Base-by-base conservation (phyloP, 2,888 invertebrate species). In the Drosophila percnosoma region DNA sequence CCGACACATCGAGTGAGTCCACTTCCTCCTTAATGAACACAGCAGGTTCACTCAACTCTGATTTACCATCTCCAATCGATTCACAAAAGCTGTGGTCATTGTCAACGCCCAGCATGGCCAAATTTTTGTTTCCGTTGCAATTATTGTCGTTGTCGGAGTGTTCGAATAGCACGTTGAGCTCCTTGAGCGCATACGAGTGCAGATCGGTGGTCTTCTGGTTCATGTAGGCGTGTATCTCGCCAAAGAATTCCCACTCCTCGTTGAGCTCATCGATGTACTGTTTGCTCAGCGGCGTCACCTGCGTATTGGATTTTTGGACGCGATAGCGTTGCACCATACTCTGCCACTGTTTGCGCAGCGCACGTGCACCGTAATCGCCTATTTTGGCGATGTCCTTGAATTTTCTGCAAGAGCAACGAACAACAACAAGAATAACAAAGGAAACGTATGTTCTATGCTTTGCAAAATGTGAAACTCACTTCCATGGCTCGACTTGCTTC, bases 201-300 rank as follows among this genome's bases (percentile, higher is more conserved):
- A 93, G 75, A 71, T 92, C 92, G 18, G 90, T 89, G 13, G 92
- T 90, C 60, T 91, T 91, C 24, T 90, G 91, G n/a, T 90, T 90
- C 92, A 92, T 92, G 36, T 90, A 93, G 4, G 79, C 77, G 52
- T 92, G 92, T 15, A 92, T 91, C 7, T 87, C 80, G n/a, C 89
- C 86, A 52, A 92, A 92, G 71, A 91, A 92, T 60, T 92, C 92
- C 93, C 93, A 92, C 59, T 93, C 92, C 58, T 90, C 83, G 65
- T 90, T 86, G 8, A 88, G 51, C 27, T 36, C 51, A 10, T 73
- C 83, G 27, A 84, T 79, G 64, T 54, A 55, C 11, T 80, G 57
- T 11, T 70, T 53, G 18, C 60, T 85, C 0, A 85, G 67, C 7
- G 69, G 69, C 4, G 64, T 66, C 24, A 53, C 68, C 7, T 49